phyloP scores from a whole-genome alignment of 2,113 vertebrate genomes.

The Epinephelus moara region DNA sequence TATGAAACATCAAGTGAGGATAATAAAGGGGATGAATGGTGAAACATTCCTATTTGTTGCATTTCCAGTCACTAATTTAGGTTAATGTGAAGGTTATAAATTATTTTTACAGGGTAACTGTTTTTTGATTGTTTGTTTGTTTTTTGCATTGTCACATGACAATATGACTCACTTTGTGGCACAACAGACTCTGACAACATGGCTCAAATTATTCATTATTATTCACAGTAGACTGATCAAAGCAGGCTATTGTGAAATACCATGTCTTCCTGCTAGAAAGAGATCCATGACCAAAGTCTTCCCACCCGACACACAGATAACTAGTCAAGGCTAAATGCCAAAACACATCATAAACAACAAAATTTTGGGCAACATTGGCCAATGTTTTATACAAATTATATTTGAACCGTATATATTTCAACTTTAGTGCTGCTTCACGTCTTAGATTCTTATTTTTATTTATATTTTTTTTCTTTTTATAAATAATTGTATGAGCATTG shows the following conservation, averaged over 20 bases:
- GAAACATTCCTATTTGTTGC: not conserved
- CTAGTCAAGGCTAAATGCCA: not conserved
- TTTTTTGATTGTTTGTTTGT: no score
- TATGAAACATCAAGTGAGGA: no score
- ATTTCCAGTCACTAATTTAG: not conserved
- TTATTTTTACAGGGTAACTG: not conserved
- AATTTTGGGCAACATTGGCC: not conserved
- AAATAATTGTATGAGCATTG: not conserved
- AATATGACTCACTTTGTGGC: conserved; percentile 7
- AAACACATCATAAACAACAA: not conserved
- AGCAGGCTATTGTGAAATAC: conserved; percentile 57
- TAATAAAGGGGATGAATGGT: no score
- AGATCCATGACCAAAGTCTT: conserved; percentile 16
- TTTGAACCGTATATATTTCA: no score
- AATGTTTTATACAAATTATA: no score
- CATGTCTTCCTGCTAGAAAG: conserved; percentile 29
- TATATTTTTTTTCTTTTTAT: no score
- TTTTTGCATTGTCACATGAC: not conserved
- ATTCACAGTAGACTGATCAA: conserved; percentile 8
- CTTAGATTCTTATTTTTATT: not conserved
- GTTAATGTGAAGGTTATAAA: not conserved
- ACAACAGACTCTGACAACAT: not conserved
- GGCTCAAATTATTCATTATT: conserved; percentile 25
- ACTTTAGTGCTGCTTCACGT: no score
- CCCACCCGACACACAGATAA: not conserved